Percentiles rank a stretch among this genome's conserved stretches.
These are phyloP conservation scores for Girardinus metallicus DNA, from an alignment of 2,797 vertebrate genomes.

Conservation along the genomic window DNA sequence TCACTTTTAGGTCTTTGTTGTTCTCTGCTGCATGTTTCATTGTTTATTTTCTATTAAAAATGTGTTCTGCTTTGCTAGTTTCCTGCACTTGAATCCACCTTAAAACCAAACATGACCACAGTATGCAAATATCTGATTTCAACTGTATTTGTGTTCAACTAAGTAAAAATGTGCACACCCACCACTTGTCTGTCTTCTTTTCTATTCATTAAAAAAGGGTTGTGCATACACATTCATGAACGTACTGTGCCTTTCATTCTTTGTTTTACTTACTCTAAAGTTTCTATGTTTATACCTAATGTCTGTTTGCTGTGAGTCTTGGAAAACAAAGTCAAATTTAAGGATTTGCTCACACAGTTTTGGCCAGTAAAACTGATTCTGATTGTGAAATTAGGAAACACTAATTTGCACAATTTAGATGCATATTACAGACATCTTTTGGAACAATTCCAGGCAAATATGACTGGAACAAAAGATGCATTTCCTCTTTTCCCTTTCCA, in stretches of 20 bases:
- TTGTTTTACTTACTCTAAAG: neutral
- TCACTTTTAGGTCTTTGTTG: no score
- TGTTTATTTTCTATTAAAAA: no score
- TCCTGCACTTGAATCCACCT: no score
- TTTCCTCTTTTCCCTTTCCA: neutral
- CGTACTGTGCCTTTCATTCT: neutral
- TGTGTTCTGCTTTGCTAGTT: no score
- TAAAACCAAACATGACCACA: no score
- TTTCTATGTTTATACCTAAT: neutral
- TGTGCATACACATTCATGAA: neutral
- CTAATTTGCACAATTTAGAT: neutral
- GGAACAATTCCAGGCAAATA: neutral
- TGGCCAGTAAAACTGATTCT: neutral
- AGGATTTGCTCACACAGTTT: neutral
- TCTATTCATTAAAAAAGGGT: no score
- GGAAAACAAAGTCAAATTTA: neutral
- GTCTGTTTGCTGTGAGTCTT: neutral
- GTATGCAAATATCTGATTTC: no score
- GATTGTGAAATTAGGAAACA: neutral
- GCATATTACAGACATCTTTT: neutral
- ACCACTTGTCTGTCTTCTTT: no score
- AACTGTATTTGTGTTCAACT: no score
- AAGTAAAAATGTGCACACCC: no score
- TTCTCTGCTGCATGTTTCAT: no score
- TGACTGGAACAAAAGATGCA: neutral